Percentiles rank a stretch among this genome's conserved stretches.
phyloP scores from a whole-genome alignment of 2,888 invertebrate genomes.

The Amphipyra berbera region DNA sequence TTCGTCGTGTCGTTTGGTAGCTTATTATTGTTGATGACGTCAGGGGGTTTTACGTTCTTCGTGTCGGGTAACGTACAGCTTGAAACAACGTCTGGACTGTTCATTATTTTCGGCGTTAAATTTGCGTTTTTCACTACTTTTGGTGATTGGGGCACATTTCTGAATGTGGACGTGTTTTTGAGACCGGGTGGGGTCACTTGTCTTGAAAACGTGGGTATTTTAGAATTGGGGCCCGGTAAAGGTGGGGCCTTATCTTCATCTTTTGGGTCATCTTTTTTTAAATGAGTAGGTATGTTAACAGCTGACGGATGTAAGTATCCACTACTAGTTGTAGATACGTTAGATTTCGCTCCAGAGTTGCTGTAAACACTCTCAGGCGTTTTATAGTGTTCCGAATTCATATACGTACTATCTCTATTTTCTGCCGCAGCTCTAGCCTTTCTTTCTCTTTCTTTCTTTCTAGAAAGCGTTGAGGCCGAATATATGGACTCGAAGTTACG shows the following conservation, averaged over 20 bases:
- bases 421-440: constrained; percentile 65
- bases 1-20: constrained; percentile 83
- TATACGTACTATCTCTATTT: constrained; percentile 89
- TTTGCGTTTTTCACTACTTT: constrained; percentile 77
- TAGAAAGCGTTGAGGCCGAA: constrained; percentile 93
- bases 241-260: constrained; percentile 80
- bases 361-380: constrained; percentile 91
- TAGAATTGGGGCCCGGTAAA: constrained; percentile 82
- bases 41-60: constrained; percentile 90
- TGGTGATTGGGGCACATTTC: constrained; percentile 80
- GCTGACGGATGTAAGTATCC: constrained; percentile 93
- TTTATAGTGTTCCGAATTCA: constrained; percentile 90
- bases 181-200: constrained; percentile 88
- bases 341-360: constrained; percentile 91
- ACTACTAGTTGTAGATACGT: constrained; percentile 91
- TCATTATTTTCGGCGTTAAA: constrained; percentile 79
- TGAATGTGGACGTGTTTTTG: constrained; percentile 81
- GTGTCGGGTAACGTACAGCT: constrained; percentile 91
- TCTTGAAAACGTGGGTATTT: constrained; percentile 84
- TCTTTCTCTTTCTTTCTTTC: constrained; percentile 88
- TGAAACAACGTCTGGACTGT: constrained; percentile 93
- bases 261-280: constrained; percentile 72
- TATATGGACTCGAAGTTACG: constrained; percentile 96
- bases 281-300: constrained; percentile 91
- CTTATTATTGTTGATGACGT: constrained; percentile 90